A percentile compares a stretch with the other conserved stretches of the same genome.
Conservation (phyloP, 2,113 vertebrate genomes). For the Orycteropus afer region DNA sequence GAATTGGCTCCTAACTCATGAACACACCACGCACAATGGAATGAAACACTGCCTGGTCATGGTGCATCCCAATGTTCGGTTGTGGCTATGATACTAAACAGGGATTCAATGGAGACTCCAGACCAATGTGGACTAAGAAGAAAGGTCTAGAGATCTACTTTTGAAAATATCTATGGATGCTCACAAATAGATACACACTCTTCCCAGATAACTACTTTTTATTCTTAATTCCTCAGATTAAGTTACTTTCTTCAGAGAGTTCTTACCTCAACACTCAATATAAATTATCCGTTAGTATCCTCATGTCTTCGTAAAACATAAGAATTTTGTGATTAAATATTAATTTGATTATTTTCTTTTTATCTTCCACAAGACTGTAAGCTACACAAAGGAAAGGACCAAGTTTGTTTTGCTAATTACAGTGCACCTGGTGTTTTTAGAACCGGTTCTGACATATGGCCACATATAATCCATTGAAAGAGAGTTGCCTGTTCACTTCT, state of each 20-base stretch:
- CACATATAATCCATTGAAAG: background rate
- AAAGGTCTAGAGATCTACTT: background rate
- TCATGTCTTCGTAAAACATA: background rate
- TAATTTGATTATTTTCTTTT: background rate
- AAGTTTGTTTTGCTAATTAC: background rate
- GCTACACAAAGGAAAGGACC: background rate
- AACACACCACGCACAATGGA: background rate
- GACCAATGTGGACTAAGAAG: background rate
- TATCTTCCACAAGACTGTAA: background rate
- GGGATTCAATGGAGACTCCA: background rate
- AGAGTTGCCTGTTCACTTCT: constrained; percentile 16
- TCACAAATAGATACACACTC: background rate
- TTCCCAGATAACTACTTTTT: background rate
- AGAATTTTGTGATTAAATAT: background rate
- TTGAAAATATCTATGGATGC: background rate
- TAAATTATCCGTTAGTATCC: background rate
- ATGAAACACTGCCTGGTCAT: too few relatives aligned
- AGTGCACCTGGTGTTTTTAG: background rate
- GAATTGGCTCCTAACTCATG: background rate
- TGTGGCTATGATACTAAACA: background rate
- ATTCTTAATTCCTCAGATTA: background rate
- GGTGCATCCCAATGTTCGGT: too few relatives aligned
- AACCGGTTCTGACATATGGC: background rate
- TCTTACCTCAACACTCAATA: background rate
- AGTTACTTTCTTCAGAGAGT: background rate